phyloP scores from a whole-genome alignment of 2,113 vertebrate genomes.

The Chaenocephalus aceratus region DNA sequence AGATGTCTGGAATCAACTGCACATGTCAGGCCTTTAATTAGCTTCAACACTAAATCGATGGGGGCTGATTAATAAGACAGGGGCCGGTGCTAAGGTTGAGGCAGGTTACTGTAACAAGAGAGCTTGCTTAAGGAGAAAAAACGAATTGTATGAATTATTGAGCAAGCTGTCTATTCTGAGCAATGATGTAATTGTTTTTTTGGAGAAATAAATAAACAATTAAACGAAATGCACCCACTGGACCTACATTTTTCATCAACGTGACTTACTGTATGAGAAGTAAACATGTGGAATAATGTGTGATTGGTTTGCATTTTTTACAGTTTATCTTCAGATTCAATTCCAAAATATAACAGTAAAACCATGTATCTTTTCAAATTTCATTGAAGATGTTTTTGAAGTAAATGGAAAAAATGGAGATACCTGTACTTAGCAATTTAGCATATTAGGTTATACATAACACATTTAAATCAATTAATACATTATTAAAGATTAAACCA shows the following conservation, averaged over 20 bases:
- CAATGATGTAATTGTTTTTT: conserved; percentile 68
- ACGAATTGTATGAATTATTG: conserved; percentile 85
- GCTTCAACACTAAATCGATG: conserved; percentile 80
- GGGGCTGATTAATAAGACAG: conserved; percentile 80
- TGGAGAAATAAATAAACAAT: conserved; percentile 56
- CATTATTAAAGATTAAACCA: too few species aligned
- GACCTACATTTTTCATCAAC: conserved; percentile 52
- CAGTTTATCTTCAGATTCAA: too few species aligned
- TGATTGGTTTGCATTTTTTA: too few species aligned
- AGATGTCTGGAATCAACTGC: conserved; percentile 81
- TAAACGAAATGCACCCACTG: conserved; percentile 46
- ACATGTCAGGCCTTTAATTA: conserved; percentile 83
- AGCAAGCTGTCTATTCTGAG: conserved; percentile 77
- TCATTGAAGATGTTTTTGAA: too few species aligned
- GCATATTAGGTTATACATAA: too few species aligned
- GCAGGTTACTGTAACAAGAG: conserved; percentile 79
- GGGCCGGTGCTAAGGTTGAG: conserved; percentile 70
- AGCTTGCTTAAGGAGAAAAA: conserved; percentile 81
- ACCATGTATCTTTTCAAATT: too few species aligned
- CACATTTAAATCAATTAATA: too few species aligned
- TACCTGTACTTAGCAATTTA: too few species aligned
- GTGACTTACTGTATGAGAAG: conserved; percentile 46
- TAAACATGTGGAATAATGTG: too few species aligned
- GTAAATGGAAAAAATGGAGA: too few species aligned
- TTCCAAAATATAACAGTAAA: too few species aligned